Evolutionary conservation across 2,888 invertebrate genomes (phyloP).

Genomic region (Bombylius discolor): DNA sequence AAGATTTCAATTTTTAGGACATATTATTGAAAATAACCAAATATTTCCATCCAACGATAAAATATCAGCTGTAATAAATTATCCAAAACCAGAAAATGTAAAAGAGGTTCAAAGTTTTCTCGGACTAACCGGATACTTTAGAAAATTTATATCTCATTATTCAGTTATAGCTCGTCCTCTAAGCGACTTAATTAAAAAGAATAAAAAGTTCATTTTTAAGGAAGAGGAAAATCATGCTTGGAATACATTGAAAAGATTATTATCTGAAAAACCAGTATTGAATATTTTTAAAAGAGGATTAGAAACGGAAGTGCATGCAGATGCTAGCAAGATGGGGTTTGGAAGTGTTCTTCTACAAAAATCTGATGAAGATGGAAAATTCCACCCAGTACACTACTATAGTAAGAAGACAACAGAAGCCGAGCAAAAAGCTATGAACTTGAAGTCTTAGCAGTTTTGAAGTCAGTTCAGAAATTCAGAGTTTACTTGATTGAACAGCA

Average conservation of each 20-base stretch:
- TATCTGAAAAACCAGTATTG: conserved; percentile 16
- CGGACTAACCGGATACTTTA: conserved; percentile 2
- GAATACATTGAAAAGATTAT: conserved; percentile 2
- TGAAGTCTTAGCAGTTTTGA: conserved; percentile 6
- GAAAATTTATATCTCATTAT: background rate
- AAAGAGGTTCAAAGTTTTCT: conserved; percentile 14
- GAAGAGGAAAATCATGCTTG: conserved; percentile 19
- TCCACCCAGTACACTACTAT: conserved; percentile 8
- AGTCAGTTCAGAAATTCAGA: background rate
- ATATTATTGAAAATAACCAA: background rate
- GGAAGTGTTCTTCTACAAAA: conserved; percentile 19
- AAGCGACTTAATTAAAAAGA: background rate
- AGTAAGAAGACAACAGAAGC: background rate
- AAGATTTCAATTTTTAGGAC: conserved; percentile 7
- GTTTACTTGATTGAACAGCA: conserved; percentile 8
- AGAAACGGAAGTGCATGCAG: conserved; percentile 21
- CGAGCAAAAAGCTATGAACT: conserved; percentile 2
- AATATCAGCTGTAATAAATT: conserved; percentile 3
- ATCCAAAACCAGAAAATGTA: conserved; percentile 1
- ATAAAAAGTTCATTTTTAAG: conserved; percentile 6
- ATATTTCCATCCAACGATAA: conserved; percentile 4
- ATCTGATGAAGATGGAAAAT: background rate
- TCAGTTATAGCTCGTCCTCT: conserved; percentile 3
- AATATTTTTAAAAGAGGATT: conserved; percentile 17
- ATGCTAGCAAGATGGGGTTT: conserved; percentile 19